A percentile compares a stretch with the other conserved stretches of the same genome.
These are phyloP conservation scores for Perccottus glenii DNA, from an alignment of 2,113 vertebrate genomes.

Conservation along the genomic window DNA sequence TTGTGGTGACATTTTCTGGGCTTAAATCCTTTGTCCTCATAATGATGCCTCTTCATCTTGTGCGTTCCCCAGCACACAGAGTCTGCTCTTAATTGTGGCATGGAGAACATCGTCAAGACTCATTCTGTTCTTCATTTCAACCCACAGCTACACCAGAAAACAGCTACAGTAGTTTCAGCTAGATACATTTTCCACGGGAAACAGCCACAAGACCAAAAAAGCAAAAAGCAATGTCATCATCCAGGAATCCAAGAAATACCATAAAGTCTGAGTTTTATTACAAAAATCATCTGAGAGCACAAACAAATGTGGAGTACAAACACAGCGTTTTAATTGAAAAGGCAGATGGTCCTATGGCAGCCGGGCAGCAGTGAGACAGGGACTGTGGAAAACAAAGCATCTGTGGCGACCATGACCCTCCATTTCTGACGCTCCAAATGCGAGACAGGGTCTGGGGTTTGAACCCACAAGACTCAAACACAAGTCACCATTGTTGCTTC, in stretches of 20 bases:
- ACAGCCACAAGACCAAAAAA: conserved; percentile 69
- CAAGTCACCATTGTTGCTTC: conserved; percentile 68
- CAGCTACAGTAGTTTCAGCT: conserved; percentile 70
- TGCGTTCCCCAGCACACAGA: conserved; percentile 58
- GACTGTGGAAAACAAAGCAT: conserved; percentile 66
- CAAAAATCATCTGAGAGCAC: conserved; percentile 71
- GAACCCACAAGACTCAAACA: conserved; percentile 73
- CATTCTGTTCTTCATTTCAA: conserved; percentile 74
- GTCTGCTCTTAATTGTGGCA: conserved; percentile 78
- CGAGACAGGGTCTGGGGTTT: conserved; percentile 66
- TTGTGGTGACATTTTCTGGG: conserved; percentile 56
- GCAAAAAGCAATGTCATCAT: conserved; percentile 71
- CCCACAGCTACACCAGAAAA: conserved; percentile 73
- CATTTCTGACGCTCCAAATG: conserved; percentile 58
- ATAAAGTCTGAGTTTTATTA: conserved; percentile 77
- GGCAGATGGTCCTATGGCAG: conserved; percentile 62
- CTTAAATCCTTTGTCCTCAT: conserved; percentile 36
- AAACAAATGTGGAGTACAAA: conserved; percentile 76
- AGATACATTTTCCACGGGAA: conserved; percentile 73
- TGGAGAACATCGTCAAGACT: conserved; percentile 62
- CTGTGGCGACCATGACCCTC: conserved; percentile 54
- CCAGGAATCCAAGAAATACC: conserved; percentile 76
- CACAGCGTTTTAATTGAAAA: conserved; percentile 68
- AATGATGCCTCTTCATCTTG: conserved; percentile 58
- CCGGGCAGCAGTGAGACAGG: conserved; percentile 36